Percentiles rank a stretch among this genome's conserved stretches.
Conservation (phyloP, 2,888 invertebrate genomes). For the Cephus nigrinus region DNA sequence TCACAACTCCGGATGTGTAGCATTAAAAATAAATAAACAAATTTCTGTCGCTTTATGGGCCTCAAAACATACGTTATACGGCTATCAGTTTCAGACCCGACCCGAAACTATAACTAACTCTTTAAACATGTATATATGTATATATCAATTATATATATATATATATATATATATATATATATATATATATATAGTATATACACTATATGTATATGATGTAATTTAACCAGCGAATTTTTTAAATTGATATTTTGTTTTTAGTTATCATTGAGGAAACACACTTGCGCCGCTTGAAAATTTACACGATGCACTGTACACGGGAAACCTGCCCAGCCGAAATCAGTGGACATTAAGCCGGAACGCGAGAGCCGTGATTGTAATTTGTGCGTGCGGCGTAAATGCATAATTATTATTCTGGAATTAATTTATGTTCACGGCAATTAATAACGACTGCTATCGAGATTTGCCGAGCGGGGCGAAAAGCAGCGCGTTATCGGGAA, state of each 20-base stretch:
- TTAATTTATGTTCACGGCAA: slow-evolving; percentile 50
- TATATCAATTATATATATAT: no score
- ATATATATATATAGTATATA: no score
- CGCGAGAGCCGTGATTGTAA: slow-evolving; percentile 52
- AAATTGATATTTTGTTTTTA: not conserved
- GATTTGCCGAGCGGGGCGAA: not conserved
- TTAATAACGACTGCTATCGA: slow-evolving; percentile 43
- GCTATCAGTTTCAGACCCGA: no score
- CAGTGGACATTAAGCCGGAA: slow-evolving; percentile 52
- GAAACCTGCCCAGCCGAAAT: slow-evolving; percentile 43
- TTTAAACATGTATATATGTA: no score
- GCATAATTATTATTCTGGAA: slow-evolving; percentile 55
- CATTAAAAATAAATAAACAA: no score
- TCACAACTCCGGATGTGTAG: no score
- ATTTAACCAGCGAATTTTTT: no score
- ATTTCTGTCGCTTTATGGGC: no score
- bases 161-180: no score
- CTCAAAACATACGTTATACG: no score
- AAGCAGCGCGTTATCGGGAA: slow-evolving; percentile 8
- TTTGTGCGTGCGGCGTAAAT: slow-evolving; percentile 56
- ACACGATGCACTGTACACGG: not conserved
- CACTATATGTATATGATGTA: no score
- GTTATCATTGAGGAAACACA: not conserved
- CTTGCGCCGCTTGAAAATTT: not conserved
- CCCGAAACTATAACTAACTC: no score